phyloP scores from a whole-genome alignment of 2,888 invertebrate genomes.

The Apamea crenata region DNA sequence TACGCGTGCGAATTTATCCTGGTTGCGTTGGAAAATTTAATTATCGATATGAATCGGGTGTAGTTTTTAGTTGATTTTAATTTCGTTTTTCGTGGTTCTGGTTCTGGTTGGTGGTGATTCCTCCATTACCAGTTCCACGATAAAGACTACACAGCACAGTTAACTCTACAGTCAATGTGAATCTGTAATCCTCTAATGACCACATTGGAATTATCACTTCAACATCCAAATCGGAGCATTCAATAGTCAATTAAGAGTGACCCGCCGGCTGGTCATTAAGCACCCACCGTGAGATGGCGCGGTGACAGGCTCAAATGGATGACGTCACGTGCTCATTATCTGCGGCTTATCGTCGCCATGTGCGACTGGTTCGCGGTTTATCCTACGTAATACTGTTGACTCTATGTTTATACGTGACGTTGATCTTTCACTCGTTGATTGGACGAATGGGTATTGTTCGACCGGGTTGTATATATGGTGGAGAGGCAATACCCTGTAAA shows the following conservation, averaged over 20 bases:
- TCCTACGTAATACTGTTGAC: constrained; percentile 4
- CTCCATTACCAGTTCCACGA: no score
- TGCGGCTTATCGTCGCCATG: constrained; percentile 33
- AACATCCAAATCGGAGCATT: constrained; percentile 4
- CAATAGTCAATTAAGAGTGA: constrained; percentile 12
- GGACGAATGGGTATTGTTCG: not conserved
- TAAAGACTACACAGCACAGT: not conserved
- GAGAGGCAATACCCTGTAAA: not conserved
- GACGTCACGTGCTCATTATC: constrained; percentile 47
- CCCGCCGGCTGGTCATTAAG: not conserved
- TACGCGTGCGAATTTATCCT: constrained; percentile 17
- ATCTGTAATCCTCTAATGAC: not conserved
- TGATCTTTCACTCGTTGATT: not conserved
- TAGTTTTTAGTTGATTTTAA: not conserved
- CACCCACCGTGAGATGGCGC: not conserved
- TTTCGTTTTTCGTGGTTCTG: not conserved
- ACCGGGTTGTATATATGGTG: not conserved
- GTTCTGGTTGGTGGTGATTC: no score
- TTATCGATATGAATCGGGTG: not conserved
- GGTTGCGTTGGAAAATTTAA: constrained; percentile 8
- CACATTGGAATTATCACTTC: not conserved
- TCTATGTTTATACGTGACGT: not conserved
- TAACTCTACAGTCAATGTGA: not conserved
- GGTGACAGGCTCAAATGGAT: constrained; percentile 12
- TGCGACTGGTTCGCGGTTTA: constrained; percentile 9